Conservation (phyloP, 2,113 vertebrate species). For the Bombycilla garrulus region DNA sequence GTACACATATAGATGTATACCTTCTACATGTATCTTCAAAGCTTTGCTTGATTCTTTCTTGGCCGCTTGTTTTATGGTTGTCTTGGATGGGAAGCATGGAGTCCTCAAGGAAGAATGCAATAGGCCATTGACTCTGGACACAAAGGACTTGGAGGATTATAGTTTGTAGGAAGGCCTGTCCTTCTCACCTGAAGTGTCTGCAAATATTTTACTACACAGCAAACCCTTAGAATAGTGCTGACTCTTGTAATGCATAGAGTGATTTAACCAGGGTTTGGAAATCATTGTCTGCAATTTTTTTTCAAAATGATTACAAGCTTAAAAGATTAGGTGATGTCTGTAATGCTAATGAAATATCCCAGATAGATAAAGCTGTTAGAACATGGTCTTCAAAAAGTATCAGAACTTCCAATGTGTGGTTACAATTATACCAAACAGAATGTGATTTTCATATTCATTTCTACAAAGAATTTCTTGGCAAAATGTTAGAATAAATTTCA, state of each 20-base stretch:
- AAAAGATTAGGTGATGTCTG: not conserved
- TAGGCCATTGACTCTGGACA: not conserved
- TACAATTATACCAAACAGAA: not conserved
- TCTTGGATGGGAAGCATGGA: not conserved
- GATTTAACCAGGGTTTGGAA: not conserved
- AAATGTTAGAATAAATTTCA: not conserved
- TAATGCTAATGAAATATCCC: not conserved
- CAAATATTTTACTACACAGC: not conserved
- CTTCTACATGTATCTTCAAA: not conserved
- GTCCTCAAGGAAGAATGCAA: not conserved
- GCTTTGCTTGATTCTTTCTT: not conserved
- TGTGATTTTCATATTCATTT: not conserved
- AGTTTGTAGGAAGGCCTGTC: not conserved
- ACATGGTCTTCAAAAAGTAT: not conserved
- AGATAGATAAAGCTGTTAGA: not conserved
- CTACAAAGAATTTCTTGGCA: not conserved
- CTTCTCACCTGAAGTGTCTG: not conserved
- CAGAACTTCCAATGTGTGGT: not conserved
- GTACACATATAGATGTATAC: not conserved
- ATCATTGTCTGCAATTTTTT: not conserved
- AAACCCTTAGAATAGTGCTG: not conserved
- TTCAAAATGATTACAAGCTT: not conserved
- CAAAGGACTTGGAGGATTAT: not conserved
- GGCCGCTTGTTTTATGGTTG: not conserved
- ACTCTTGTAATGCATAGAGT: not conserved